Base-by-base conservation (phyloP, 64 coral and sea anemone genomes). In the Trachythela sp. region DNA sequence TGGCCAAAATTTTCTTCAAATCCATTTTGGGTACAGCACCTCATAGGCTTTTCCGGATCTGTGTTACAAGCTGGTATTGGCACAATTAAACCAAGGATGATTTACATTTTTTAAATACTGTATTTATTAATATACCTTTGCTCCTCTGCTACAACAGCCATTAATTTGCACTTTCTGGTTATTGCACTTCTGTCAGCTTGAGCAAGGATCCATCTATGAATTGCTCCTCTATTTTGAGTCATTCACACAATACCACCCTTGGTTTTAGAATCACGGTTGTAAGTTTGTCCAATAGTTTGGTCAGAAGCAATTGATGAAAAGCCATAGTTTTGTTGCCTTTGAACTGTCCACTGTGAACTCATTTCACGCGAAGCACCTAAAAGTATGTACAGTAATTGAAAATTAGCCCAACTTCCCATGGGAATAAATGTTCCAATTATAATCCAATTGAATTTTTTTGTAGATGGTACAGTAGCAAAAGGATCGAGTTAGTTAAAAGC, bases 231-330 rank as follows among this genome's bases (percentile, higher is more conserved):
- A 31, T 77, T 92, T 32, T 88, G 56, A 36, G 50, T 86, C 26
- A 91, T 77, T 20, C 67, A 67, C 2, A 87, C 38, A 36, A 89
- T 89, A 6, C 72, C 88, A 31, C 85, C 84, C 48, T 91, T 91
- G 20, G 67, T 88, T 45, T 85, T 91, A 17, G 84, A n/a, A n/a
- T 56, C 87, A 56, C 90, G 77, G 72, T 87, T 87, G 26, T 77
- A 30, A 0, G 84, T 89, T 85, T 93, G 87, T 71, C 89, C 58
- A 17, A 89, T 89, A 0, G 87, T 86, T 54, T 89, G 83, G 52
- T 93, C 92, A 37, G 86, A 54, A 41, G 83, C 48, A 13, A 86
- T 34, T 27, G 86, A 83, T 4, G 84, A 24, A 54, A 91, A 59
- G 10, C 88, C 88, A 58, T 84, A 77, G 5, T 8, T 20, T 24